Evolutionary conservation across 2,888 invertebrate species (phyloP), one percentile per base, ranked within the genome.

Genomic region (Agriopis marginaria): DNA sequence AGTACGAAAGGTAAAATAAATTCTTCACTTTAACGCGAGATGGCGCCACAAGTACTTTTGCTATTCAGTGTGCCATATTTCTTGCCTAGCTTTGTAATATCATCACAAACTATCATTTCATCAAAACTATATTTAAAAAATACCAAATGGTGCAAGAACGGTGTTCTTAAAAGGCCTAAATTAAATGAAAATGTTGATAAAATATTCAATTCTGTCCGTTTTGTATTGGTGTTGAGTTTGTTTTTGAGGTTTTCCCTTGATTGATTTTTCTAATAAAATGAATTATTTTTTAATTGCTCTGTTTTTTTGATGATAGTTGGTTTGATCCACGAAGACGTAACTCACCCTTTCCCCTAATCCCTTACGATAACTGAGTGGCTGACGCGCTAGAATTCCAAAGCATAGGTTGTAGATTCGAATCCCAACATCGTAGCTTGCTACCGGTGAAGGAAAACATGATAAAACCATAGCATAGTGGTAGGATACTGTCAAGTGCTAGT

Each of bases 161-260:
- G 44, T 65, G 63, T 50, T 70, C 63, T 68, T 66, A 63, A 75
- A 40, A 54, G 80, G 83, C 79, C 81, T 84, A 82, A 76, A 70
- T 67, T 56, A 32, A 23, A 58, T 58, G 40, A 61, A 77, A 66
- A 74, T 77, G 79, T 87, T 85, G 86, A 86, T 83, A 86, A 86
- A 83, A 75, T 74, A 75, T 77, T 77, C 79, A 79, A 83, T 80
- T 81, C 77, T 79, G 78, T 81, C 82, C 80, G 76, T 79, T 85
- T 82, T 85, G 75, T 84, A 81, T 78, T 81, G 80, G 82, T 78
- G 82, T 84, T 84, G 65, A 79, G 81, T 86, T 87, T 82, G 82
- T 83, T 85, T 85, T 85, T 79, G 80, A 86, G 77, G 84, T 85
- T 87, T 87, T 82, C 81, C 87, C 85, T 82, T 82, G 82, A 82